Evolutionary conservation across 2,797 vertebrate species (phyloP).

Genomic region (Sebastes ruberrimus): DNA sequence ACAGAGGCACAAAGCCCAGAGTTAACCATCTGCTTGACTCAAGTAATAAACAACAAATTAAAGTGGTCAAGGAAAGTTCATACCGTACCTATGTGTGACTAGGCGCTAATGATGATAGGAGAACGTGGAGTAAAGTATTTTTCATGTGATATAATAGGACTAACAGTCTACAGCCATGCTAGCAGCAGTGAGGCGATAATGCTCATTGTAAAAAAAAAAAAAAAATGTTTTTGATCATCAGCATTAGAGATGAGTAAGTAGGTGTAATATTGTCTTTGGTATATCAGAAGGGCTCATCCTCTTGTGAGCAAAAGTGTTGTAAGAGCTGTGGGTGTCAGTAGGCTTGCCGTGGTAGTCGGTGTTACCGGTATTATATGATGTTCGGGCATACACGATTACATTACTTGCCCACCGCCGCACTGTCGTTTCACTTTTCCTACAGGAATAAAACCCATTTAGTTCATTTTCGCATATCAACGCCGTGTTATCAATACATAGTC

Average conservation of each 20-base stretch:
- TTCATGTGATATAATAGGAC: neutral
- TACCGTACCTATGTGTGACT: neutral
- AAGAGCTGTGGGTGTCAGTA: too few species aligned
- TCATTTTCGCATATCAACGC: rapidly evolving
- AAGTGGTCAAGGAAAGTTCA: conserved; percentile 33
- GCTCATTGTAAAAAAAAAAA: neutral
- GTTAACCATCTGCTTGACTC: conserved; percentile 56
- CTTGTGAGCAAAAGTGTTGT: neutral
- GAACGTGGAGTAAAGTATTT: neutral
- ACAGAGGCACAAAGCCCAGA: conserved; percentile 48
- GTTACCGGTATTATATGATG: too few species aligned
- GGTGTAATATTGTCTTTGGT: too few species aligned
- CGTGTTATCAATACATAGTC: too few species aligned
- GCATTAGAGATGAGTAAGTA: neutral
- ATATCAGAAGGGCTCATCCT: neutral
- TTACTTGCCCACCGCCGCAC: too few species aligned
- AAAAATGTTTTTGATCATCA: neutral
- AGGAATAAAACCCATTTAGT: too few species aligned
- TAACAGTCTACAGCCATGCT: neutral
- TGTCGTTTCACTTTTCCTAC: too few species aligned
- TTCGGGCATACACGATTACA: too few species aligned
- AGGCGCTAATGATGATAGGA: neutral
- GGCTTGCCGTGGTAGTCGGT: too few species aligned
- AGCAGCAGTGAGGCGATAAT: neutral
- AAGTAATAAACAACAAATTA: conserved; percentile 23